phyloP scores from a whole-genome alignment of 2,888 invertebrate species.

The Panzeria rudis region DNA sequence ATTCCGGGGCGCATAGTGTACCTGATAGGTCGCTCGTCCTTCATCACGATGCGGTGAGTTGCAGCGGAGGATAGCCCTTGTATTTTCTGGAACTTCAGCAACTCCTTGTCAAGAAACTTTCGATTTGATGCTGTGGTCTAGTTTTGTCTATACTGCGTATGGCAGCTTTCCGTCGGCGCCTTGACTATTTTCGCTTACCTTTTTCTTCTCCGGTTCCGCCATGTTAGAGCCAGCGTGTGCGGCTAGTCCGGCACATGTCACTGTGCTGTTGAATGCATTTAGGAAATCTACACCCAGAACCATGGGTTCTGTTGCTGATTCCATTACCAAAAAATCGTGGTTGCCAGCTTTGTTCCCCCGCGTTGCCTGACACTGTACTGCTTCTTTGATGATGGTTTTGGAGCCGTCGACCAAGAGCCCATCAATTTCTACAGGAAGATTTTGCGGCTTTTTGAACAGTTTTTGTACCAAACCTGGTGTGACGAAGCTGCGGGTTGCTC shows the following conservation, averaged over 20 bases:
- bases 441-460: too few species aligned
- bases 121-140: neutral
- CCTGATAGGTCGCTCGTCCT: neutral
- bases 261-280: neutral
- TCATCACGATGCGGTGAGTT: neutral
- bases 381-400: too few species aligned
- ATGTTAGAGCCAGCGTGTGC: neutral
- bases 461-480: too few species aligned
- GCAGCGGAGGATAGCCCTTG: neutral
- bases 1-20: neutral
- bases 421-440: too few species aligned
- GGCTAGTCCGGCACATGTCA: neutral
- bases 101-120: neutral
- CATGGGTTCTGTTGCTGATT: neutral
- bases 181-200: too few species aligned
- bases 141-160: neutral
- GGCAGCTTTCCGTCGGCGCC: too few species aligned
- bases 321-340: neutral
- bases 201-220: neutral
- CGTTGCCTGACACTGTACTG: neutral
- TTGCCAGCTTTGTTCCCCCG: neutral
- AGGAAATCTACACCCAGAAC: neutral
- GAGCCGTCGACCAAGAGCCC: too few species aligned
- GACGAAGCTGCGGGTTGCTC: too few species aligned
- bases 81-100: neutral